Percentiles rank a stretch among this genome's conserved stretches.
phyloP scores from a whole-genome alignment of 2,797 vertebrate genomes.

The Octomys mimax region DNA sequence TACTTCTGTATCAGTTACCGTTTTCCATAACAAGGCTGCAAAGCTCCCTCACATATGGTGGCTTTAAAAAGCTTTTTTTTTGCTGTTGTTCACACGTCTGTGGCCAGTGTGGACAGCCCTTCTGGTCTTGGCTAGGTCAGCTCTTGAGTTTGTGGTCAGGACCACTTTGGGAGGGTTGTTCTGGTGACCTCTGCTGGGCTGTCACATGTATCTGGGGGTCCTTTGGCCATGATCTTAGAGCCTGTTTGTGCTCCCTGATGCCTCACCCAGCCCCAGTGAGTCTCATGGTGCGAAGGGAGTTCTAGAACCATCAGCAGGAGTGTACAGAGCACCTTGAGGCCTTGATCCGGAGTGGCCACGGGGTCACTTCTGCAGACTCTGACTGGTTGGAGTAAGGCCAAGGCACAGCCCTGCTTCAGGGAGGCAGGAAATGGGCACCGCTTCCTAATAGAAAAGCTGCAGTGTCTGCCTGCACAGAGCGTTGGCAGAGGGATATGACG shows the following conservation, averaged over 20 bases:
- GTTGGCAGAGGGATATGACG: background rate
- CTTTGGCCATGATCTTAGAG: background rate
- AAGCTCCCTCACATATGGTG: too few species aligned
- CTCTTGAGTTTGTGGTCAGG: background rate
- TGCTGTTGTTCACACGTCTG: background rate
- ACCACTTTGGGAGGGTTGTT: too few species aligned
- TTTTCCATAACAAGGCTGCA: background rate
- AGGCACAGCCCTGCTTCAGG: background rate
- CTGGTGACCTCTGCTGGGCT: background rate
- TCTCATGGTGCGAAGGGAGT: background rate
- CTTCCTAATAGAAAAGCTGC: background rate
- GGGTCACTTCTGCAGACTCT: background rate
- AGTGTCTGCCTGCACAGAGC: background rate
- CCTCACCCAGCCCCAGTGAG: background rate
- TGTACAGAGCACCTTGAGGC: background rate
- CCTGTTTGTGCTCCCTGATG: too few species aligned
- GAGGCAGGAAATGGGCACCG: background rate
- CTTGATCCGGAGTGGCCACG: accelerated
- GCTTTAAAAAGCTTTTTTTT: background rate
- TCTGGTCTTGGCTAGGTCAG: background rate
- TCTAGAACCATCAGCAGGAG: accelerated
- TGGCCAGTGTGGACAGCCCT: background rate
- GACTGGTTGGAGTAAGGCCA: background rate
- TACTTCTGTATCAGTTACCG: background rate
- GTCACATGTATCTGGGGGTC: background rate